These are phyloP conservation scores for Netelia virgata DNA, from an alignment of 2,888 invertebrate genomes.

Conservation along the genomic window DNA sequence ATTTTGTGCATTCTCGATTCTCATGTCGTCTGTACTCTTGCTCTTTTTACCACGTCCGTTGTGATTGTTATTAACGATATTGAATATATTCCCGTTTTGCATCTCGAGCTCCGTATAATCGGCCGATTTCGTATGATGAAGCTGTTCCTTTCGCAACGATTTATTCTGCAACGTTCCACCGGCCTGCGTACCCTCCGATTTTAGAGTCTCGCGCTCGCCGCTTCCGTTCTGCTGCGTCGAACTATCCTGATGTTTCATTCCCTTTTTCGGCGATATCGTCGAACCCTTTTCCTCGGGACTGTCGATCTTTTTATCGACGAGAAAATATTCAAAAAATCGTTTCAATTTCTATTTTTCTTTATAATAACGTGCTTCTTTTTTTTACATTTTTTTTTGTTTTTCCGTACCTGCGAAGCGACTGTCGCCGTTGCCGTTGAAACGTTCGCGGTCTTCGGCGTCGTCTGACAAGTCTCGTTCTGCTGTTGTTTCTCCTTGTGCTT, in stretches of 20 bases:
- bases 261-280: conserved; percentile 85
- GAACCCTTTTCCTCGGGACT: conserved; percentile 84
- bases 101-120: conserved; percentile 86
- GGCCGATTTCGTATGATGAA: conserved; percentile 85
- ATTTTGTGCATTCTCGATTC: conserved; percentile 83
- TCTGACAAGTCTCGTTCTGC: conserved; percentile 84
- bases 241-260: conserved; percentile 86
- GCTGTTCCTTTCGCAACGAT: conserved; percentile 80
- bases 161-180: conserved; percentile 89
- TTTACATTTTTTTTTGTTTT: neutral
- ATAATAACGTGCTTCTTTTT: neutral
- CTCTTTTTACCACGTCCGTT: conserved; percentile 90
- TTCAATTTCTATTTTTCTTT: neutral
- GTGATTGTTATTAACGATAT: conserved; percentile 84
- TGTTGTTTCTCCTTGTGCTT: conserved; percentile 85
- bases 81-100: conserved; percentile 83
- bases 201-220: conserved; percentile 86
- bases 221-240: conserved; percentile 82
- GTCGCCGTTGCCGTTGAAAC: conserved; percentile 82
- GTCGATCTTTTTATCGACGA: conserved; percentile 77
- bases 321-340: neutral
- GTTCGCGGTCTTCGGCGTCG: conserved; percentile 82
- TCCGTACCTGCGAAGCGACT: conserved; percentile 86
- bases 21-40: conserved; percentile 96
- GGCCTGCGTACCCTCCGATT: conserved; percentile 94